Conservation (phyloP, 2,113 vertebrate species). For the Sceloporus undulatus region DNA sequence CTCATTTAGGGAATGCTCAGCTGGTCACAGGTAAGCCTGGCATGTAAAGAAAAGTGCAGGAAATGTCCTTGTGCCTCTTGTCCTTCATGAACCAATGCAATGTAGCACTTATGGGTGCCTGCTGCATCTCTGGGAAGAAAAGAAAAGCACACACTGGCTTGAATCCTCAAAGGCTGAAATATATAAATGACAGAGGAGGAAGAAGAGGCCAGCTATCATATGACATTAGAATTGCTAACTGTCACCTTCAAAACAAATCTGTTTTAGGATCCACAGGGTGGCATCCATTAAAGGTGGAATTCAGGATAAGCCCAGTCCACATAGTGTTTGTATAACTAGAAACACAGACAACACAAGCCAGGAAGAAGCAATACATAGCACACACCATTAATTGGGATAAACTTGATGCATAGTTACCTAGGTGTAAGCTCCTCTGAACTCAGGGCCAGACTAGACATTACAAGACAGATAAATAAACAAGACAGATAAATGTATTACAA, state of each 20-base stretch:
- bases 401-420: background rate
- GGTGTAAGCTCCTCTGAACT: background rate
- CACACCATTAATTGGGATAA: background rate
- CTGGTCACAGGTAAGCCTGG: background rate
- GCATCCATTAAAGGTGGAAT: background rate
- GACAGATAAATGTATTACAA: too few species aligned
- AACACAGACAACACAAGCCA: background rate
- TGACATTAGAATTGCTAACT: background rate
- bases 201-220: background rate
- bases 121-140: background rate
- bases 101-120: background rate
- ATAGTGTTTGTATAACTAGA: background rate
- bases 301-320: background rate
- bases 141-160: background rate
- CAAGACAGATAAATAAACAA: background rate
- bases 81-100: background rate
- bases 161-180: background rate
- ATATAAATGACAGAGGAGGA: background rate
- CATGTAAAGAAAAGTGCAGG: background rate
- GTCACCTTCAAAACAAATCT: background rate
- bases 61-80: background rate
- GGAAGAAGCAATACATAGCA: background rate
- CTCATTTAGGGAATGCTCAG: slow-evolving; percentile 19
- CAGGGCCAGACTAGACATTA: background rate
- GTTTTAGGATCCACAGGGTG: background rate